Percentiles rank a stretch among this genome's conserved stretches.
Evolutionary conservation across 2,888 invertebrate species (phyloP).

Genomic region (Nematopogon swammerdamellus): DNA sequence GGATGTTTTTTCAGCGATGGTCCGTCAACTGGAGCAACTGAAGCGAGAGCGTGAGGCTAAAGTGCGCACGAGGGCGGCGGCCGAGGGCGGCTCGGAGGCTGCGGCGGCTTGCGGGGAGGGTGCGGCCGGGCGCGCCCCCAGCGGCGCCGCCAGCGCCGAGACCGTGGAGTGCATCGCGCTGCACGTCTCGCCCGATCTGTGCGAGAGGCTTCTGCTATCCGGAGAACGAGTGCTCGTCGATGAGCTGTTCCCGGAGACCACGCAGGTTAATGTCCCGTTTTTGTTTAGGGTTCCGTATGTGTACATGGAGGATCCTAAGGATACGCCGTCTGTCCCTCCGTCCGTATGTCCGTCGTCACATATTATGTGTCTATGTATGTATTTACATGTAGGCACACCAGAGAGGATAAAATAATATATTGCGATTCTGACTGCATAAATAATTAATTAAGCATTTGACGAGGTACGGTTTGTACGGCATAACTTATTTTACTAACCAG

Average conservation of each 20-base stretch:
- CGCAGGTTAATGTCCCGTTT: too few species aligned
- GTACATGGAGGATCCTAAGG: too few species aligned
- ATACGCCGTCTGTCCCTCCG: too few species aligned
- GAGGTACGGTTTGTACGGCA: too few species aligned
- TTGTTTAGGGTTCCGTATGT: too few species aligned
- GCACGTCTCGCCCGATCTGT: constrained; percentile 76
- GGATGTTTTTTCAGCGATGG: constrained; percentile 59
- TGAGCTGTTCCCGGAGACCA: constrained; percentile 74
- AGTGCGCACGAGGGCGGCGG: not conserved
- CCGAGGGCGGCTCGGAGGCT: not conserved
- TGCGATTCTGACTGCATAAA: too few species aligned
- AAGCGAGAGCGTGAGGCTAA: constrained; percentile 25
- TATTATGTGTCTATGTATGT: too few species aligned
- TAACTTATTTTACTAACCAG: too few species aligned
- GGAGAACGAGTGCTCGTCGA: constrained; percentile 74
- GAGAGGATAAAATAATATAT: too few species aligned
- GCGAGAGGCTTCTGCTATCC: constrained; percentile 77
- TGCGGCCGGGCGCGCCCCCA: constrained; percentile 7
- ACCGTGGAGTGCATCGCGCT: constrained; percentile 76
- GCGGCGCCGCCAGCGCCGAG: constrained; percentile 20
- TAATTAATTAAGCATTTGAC: too few species aligned
- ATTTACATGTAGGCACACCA: too few species aligned
- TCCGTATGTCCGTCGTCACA: too few species aligned
- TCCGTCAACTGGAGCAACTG: constrained; percentile 68
- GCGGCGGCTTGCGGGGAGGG: constrained; percentile 15